Conservation (phyloP, 2,113 vertebrate genomes). For the Orthonyx spaldingii region DNA sequence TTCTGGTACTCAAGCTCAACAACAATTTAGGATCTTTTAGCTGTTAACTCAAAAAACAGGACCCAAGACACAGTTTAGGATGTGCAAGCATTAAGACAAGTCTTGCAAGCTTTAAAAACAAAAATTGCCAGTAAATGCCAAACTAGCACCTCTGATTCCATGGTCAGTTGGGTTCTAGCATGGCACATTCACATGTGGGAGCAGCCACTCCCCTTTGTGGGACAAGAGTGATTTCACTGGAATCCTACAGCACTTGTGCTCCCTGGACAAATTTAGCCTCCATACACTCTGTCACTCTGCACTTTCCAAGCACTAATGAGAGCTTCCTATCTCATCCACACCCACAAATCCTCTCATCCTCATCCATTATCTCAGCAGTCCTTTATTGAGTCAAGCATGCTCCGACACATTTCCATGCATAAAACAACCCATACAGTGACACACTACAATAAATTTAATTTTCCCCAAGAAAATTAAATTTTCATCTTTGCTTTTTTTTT, state of each 20-base stretch:
- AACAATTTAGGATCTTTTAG: background rate
- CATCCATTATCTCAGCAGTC: background rate
- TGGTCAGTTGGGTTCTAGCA: background rate
- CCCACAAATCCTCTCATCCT: slow-evolving; percentile 28
- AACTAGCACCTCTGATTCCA: slow-evolving; percentile 5
- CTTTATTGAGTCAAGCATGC: slow-evolving; percentile 51
- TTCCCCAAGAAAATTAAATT: slow-evolving; percentile 60
- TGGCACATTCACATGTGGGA: background rate
- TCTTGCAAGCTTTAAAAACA: slow-evolving; percentile 22
- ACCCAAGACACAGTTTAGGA: slow-evolving; percentile 23
- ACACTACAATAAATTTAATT: slow-evolving; percentile 37
- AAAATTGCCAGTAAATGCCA: background rate
- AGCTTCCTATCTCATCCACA: background rate
- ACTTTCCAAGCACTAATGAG: background rate
- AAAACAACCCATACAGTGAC: slow-evolving; percentile 2
- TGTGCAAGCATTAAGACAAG: slow-evolving; percentile 25
- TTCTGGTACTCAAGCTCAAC: background rate
- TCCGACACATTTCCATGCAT: slow-evolving; percentile 40
- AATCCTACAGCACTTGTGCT: background rate
- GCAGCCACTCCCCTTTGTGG: background rate
- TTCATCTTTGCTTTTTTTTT: background rate
- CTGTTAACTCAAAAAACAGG: slow-evolving; percentile 22
- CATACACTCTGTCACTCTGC: background rate
- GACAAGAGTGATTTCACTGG: background rate
- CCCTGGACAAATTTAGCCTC: background rate